Percentiles rank a stretch among this genome's conserved stretches.
phyloP scores from a whole-genome alignment of 2,888 invertebrate genomes.

The Scaptomyza parva region DNA sequence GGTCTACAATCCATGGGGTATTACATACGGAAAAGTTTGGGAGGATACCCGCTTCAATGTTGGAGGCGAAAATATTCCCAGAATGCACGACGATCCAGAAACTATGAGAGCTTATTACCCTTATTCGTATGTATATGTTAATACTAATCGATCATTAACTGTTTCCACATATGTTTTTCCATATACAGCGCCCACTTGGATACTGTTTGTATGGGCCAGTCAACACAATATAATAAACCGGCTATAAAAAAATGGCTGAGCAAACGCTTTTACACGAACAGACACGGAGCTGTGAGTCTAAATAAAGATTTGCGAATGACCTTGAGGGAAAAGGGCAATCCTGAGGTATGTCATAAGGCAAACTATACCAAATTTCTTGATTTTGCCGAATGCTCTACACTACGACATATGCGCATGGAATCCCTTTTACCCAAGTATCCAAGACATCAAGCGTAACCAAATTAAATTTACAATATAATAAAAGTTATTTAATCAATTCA shows the following conservation, averaged over 20 bases:
- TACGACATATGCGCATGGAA: constrained; percentile 34
- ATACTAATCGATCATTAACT: too few relatives aligned
- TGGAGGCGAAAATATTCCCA: not conserved
- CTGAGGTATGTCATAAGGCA: constrained; percentile 23
- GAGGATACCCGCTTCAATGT: constrained; percentile 33
- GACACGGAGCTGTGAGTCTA: too few relatives aligned
- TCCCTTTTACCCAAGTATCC: constrained; percentile 34
- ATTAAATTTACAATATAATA: not conserved
- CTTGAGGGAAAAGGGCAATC: not conserved
- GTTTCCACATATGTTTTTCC: too few relatives aligned
- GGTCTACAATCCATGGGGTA: constrained; percentile 44
- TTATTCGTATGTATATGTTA: constrained; percentile 15
- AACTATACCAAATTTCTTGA: not conserved
- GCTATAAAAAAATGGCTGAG: too few relatives aligned
- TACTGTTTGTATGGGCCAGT: constrained; percentile 17
- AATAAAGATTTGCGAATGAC: not conserved
- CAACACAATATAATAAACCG: too few relatives aligned
- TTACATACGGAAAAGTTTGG: constrained; percentile 36
- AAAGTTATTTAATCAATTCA: too few relatives aligned
- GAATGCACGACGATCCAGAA: not conserved
- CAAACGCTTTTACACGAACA: too few relatives aligned
- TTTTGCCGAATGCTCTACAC: constrained; percentile 10
- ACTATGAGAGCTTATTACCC: not conserved
- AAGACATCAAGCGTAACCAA: not conserved
- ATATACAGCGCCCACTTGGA: not conserved